Percentiles rank a stretch among this genome's conserved stretches.
phyloP scores from a whole-genome alignment of 2,888 invertebrate species.

The Apamea sordens region DNA sequence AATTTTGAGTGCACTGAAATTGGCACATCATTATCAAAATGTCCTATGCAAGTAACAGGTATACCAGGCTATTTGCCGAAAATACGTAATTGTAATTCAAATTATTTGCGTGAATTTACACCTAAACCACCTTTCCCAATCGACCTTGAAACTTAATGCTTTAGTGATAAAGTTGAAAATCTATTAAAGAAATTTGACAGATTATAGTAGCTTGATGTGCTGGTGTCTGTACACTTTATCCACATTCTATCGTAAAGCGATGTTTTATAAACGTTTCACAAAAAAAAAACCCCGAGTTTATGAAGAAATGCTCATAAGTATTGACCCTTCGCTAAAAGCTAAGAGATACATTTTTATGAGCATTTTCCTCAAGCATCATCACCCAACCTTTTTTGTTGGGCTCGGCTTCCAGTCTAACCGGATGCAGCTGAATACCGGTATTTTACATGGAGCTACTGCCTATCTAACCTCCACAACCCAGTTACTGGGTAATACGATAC shows the following conservation, averaged over 20 bases:
- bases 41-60: neutral
- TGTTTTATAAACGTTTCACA: too few species aligned
- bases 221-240: neutral
- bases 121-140: neutral
- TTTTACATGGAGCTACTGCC: too few species aligned
- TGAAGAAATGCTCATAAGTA: neutral
- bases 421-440: too few species aligned
- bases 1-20: conserved; percentile 10
- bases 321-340: neutral
- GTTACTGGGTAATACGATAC: too few species aligned
- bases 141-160: too few species aligned
- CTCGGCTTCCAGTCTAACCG: too few species aligned
- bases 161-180: too few species aligned
- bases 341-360: neutral
- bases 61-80: neutral
- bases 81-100: neutral
- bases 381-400: too few species aligned
- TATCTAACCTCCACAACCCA: too few species aligned
- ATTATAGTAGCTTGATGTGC: too few species aligned
- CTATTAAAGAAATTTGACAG: too few species aligned
- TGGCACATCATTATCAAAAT: neutral
- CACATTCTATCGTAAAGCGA: neutral
- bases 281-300: neutral
- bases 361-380: neutral
- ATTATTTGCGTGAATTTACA: neutral